Base-by-base conservation (phyloP, 2,113 vertebrate genomes). In the Dipodomys ordii region DNA sequence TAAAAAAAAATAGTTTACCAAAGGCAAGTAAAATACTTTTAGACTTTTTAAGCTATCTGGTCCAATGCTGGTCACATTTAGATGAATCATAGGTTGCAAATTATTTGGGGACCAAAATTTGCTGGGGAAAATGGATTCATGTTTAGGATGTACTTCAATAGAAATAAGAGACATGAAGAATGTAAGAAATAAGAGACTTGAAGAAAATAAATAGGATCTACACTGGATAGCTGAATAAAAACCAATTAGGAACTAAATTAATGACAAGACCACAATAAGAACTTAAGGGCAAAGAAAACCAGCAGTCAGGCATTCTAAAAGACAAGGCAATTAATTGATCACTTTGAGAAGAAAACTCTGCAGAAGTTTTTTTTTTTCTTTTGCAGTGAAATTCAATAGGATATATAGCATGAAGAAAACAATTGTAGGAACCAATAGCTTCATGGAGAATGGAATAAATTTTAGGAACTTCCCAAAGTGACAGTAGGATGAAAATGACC, bases 401-500 rank as follows among this genome's bases (percentile, higher is more conserved):
- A 28, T 53, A 84, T 35, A 57, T 60, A 86, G 18, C 15, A 5
- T 30, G 32, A 92, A 88, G 46, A 39, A 80, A 67, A 92, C 46
- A 71, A 87, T 62, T 90, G 25, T 6, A 72, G 83, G 62, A 92
- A 76, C 18, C 3, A 88, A 44, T 53, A 79, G 7, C 62, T 67
- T 83, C 23, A 20, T 90, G 76, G 62, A 90, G 10, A 67, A 83
- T 90, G 62, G 49, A 23, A 90, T 86, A 72, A 30, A 87, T 92
- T 90, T 93, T 18, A 88, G 74, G 79, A 92, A 5, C 46, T 69
- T 90, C 60, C 44, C 76, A 22, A 85, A 90, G 88, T 71, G 32
- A 90, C 86, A 88, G 53, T 78, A 93, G 93, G 96, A 92, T 79
- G 83, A 92, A 87, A 91, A 85, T 71, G 87, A 96, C 95, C 69